Evolutionary conservation across 2,113 vertebrate species (phyloP), one percentile per base, ranked within the genome.

Genomic region (Epinephelus fuscoguttatus): DNA sequence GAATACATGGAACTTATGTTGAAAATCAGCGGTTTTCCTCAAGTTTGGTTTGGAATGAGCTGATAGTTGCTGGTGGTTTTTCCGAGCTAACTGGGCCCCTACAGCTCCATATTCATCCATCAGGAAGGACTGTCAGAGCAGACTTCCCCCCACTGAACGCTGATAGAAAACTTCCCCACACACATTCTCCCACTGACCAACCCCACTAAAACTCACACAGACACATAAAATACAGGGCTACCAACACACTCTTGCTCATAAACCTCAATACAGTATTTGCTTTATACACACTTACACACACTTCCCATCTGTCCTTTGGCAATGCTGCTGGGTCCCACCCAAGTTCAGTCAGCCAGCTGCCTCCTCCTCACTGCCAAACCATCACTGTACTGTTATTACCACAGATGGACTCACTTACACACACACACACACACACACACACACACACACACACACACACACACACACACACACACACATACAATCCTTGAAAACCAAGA

Each of bases 231-330:
- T 67, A 50, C 42, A 68, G 70, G 68, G 33, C 66, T 49, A 75
- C 76, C 40, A 77, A 23, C 27, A 17, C 52, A 52, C 52, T 75
- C 37, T 61, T 67, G 67, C 50, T 75, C 23, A 33, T 30, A 70
- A 23, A 70, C 42, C 50, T 56, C 59, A 73, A 47, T 27, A 64
- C 63, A 69, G 45, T 56, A 56, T 52, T 21, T 76, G 25, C 53
- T 50, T 56, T 45, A 52, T 53, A 56, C 81, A 75, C 55, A 61
- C 81, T 81, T 45, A 52, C 57, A 56, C 81, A 75, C 55, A 61
- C 81, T 81, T 70, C 78, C 75, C 82, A 47, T 89, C 78, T 88
- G 78, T 79, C 47, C 73, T 76, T 77, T 90, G 88, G 89, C 89
- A 75, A 66, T 45, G 56, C 47, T n/a, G 18, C 67, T 70, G 23